Base-by-base conservation (phyloP, 2,113 vertebrate species). In the Tretioscincus oriximinensis region DNA sequence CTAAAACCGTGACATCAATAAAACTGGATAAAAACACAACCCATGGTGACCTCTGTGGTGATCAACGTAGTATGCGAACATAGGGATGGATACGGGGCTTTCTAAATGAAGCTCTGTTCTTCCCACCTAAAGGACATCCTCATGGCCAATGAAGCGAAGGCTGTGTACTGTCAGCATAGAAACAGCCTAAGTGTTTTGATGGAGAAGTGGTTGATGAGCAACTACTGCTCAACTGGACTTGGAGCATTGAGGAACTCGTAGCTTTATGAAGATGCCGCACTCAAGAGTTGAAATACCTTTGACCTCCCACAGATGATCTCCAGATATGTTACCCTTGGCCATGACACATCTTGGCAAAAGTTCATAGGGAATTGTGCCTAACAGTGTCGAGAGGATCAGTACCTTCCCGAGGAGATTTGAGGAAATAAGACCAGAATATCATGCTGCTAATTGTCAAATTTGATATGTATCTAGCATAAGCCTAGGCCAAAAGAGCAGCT, bases 1-100 rank as follows among this genome's bases (percentile, higher is more conserved):
- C 80, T 82, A 81, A 80, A 76, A 69, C 65, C 73, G 35, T 76
- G 73, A 82, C 73, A 82, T 82, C 80, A 82, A 82, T 82, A 82
- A 82, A 82, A 63, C 65, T 70, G 73, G 73, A 74, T 54, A 69
- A 65, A 73, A 60, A 74, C 26, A 47, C 26, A 1, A 21, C 41
- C 49, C 5, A 41, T 11, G 54, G 41, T 49, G 61, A n/a, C 49
- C 51, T 68, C n/a, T 68, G 65, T 76, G 16, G n/a, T 31, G 78
- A 47, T 29, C n/a, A 26, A 63, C 21, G 29, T 28, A 68, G 51
- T 22, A 61, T 20, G 8, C 26, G 22, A 5, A 20, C 6, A 28
- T 26, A 16, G 20, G 12, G 58, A 20, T 41, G 8, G 18, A n/a
- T 51, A 7, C 20, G 71, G n/a, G 24, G 35, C 74, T 65, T 22